Base-by-base conservation (phyloP, 2,888 invertebrate genomes). In the Hypomecis punctinalis region DNA sequence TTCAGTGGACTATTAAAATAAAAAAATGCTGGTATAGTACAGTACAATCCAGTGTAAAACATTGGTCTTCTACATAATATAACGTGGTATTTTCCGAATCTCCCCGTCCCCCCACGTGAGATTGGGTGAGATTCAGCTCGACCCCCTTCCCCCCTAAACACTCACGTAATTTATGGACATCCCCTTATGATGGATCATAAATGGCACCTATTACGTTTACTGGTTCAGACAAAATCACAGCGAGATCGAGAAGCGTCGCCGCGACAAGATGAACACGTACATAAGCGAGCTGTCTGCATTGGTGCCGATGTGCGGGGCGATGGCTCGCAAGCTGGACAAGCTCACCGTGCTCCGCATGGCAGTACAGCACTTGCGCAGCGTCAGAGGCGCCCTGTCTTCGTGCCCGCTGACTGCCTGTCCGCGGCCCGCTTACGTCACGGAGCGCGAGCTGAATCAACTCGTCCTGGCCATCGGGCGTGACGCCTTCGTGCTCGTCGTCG, bases 201-300 rank as follows among this genome's bases (percentile, higher is more conserved):
- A 23, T 23, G 23, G 45, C 11, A 5, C 6, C 5, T 45, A 6
- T 10, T 42, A 42, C n/a, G 11, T 11, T 5, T 33, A 48, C 23
- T 7, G 13, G 33, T 54, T n/a, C 86, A 98, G 98, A 79, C 98
- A 98, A 89, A 98, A 98, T 89, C 99, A 99, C 91, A 98, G 98
- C 86, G 98, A 98, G 91, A 98, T 99, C 67, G 98, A 99, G 90
- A 99, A 99, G 85, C 94, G 98, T 0, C 94, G 99, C 0, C 94
- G 99, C 39, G 98, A 99, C 86, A 99, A 98, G 90, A 99, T 99
- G 98, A 99, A 99, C 91, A 97, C 97, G 0, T 98, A 98, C 88
- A 98, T 99, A 76, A 95, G 96, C 4, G 98, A 99, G 85, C 87
- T 99, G 63, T 97, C 97, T 57, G 94, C 96, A 1, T 96, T 99